A percentile compares a stretch with the other conserved stretches of the same genome.
Evolutionary conservation across 2,888 invertebrate genomes (phyloP).

Genomic region (Cosmorhoe ocellata): DNA sequence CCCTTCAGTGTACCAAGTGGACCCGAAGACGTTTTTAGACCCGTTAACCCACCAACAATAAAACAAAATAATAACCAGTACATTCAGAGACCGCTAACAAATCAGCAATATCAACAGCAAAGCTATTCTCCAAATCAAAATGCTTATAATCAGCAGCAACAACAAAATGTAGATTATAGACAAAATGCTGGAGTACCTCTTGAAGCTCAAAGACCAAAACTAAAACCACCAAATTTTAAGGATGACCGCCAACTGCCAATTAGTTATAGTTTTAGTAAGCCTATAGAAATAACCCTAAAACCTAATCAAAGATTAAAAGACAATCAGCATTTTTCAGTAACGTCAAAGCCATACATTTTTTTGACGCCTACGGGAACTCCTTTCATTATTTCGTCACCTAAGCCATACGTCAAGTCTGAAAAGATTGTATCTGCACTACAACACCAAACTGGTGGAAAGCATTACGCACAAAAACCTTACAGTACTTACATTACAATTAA

Average conservation of each 20-base stretch:
- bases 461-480: constrained; percentile 54
- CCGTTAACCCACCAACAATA: constrained; percentile 27
- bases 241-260: constrained; percentile 74
- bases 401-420: constrained; percentile 55
- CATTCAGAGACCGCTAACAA: constrained; percentile 41
- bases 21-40: constrained; percentile 39
- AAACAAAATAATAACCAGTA: constrained; percentile 45
- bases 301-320: constrained; percentile 43
- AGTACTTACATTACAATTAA: constrained; percentile 47
- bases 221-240: constrained; percentile 72
- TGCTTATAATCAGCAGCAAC: constrained; percentile 39
- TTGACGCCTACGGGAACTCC: constrained; percentile 56
- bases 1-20: constrained; percentile 63
- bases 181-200: constrained; percentile 47
- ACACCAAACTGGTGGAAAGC: constrained; percentile 51
- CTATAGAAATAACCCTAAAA: constrained; percentile 42
- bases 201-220: constrained; percentile 55
- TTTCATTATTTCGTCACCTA: constrained; percentile 54
- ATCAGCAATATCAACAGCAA: constrained; percentile 41
- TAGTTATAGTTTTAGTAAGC: constrained; percentile 63
- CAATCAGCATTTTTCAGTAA: constrained; percentile 50
- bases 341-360: constrained; percentile 58
- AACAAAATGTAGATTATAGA: constrained; percentile 38
- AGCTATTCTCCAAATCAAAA: constrained; percentile 42
- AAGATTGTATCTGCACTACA: constrained; percentile 51